Percentiles rank a stretch among this genome's conserved stretches.
These are phyloP conservation scores for Drosophila greeni DNA, from an alignment of 2,888 invertebrate species.

Conservation along the genomic window DNA sequence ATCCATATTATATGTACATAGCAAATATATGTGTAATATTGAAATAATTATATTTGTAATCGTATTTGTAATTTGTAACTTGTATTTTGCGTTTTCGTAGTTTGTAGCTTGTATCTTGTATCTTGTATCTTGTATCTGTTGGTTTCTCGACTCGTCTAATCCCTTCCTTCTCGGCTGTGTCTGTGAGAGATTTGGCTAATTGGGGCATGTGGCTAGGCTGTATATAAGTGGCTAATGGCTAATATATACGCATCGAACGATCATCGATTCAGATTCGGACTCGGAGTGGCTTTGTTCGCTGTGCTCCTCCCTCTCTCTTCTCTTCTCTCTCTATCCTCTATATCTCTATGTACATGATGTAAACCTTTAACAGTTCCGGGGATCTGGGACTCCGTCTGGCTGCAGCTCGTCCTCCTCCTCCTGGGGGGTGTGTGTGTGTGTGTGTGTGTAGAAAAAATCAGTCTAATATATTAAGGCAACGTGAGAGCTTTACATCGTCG, in stretches of 20 bases:
- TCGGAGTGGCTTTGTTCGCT: slow-evolving; percentile 31
- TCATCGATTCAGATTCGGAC: slow-evolving; percentile 23
- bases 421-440: slow-evolving; percentile 29
- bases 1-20: slow-evolving; percentile 38
- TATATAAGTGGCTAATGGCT: slow-evolving; percentile 7
- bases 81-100: not conserved
- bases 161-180: slow-evolving; percentile 6
- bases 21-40: slow-evolving; percentile 24
- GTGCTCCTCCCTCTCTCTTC: slow-evolving; percentile 12
- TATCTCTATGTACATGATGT: slow-evolving; percentile 12
- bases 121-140: slow-evolving; percentile 14
- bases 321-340: not conserved
- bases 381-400: slow-evolving; percentile 19
- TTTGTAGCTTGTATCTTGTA: slow-evolving; percentile 14
- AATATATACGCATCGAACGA: slow-evolving; percentile 16
- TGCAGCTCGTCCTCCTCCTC: slow-evolving; percentile 19
- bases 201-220: slow-evolving; percentile 25
- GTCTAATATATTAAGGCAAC: slow-evolving; percentile 85
- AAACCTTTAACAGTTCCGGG: slow-evolving; percentile 17
- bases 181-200: slow-evolving; percentile 36
- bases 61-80: slow-evolving; percentile 7
- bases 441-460: slow-evolving; percentile 81
- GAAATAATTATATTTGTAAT: slow-evolving; percentile 6
- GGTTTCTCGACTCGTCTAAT: slow-evolving; percentile 4
- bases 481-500: slow-evolving; percentile 80